Evolutionary conservation across 23 tunicate species (phyloP), one percentile per base, ranked within the genome.

Genomic region (Halocynthia roretzi): DNA sequence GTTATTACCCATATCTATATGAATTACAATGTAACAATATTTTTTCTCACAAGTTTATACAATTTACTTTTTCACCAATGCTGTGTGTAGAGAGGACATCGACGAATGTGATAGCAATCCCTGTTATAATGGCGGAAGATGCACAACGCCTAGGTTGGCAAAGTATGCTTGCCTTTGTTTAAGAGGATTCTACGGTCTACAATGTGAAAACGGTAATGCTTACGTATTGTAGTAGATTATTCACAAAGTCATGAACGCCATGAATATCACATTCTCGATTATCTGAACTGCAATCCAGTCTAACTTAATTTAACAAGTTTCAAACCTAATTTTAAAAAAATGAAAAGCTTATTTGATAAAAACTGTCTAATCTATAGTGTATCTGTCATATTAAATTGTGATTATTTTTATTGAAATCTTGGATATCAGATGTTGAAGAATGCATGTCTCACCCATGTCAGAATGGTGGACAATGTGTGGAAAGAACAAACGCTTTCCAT

Each of bases 41-140:
- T 31, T 0, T 31, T 4, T 31, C 4, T 4, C 44, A 31, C 44
- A 31, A 31, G 44, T 31, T 31, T 31, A 31, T 31, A 31, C 4
- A 31, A 4, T 0, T 31, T 31, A 0, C 44, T 31, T 31, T 31
- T 31, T 31, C 44, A 31, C 44, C 4, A 31, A 31, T 31, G 44
- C 44, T 4, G 1, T 31, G 55, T 10, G 50, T 64, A 74, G 78
- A 15, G 63, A 53, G 8, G 92, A 86, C 69, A 12, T 86, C 11
- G 50, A 86, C 54, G 92, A 86, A 61, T 86, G 92, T 67, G 56
- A 50, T 6, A 86, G 92, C 57, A 31, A 23, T 55, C 92, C 92
- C 6, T 86, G 92, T 54, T 50, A 53, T 61, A 20, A 74, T 62
- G 11, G 66, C 11, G 73, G 81, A 7, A 68, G 53, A 56, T 86